These are phyloP conservation scores for Vespertilio murinus DNA, from an alignment of 2,797 vertebrate species.

Conservation along the genomic window DNA sequence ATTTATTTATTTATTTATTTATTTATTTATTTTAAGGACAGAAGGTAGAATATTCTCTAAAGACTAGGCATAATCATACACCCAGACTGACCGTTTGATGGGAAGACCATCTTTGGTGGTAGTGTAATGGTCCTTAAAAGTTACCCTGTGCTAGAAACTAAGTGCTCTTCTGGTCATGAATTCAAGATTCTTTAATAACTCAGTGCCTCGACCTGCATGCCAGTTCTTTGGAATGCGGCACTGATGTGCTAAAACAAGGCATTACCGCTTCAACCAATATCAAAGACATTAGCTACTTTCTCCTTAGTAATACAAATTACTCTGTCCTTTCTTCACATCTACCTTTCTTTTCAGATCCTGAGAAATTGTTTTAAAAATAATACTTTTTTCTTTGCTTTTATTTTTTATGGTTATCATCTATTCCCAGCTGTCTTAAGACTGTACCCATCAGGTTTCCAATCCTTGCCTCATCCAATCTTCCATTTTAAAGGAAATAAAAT, in stretches of 20 bases:
- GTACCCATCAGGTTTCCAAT: not conserved
- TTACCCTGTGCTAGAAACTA: not conserved
- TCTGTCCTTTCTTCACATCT: not conserved
- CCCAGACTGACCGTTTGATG: not conserved
- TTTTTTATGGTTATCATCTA: not conserved
- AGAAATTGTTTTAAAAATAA: not conserved
- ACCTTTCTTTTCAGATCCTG: not conserved
- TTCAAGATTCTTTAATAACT: not conserved
- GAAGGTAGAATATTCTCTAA: not conserved
- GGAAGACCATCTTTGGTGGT: not conserved
- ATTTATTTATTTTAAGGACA: not conserved
- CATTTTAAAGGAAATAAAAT: not conserved
- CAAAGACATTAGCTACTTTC: not conserved
- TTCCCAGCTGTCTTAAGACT: not conserved
- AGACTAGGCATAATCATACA: not conserved
- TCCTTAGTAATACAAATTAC: not conserved
- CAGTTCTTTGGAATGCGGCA: not conserved
- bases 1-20: too few relatives aligned
- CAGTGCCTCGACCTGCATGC: fast-evolving
- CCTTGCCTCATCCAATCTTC: not conserved
- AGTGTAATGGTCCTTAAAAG: not conserved
- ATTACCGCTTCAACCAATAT: not conserved
- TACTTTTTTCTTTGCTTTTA: not conserved
- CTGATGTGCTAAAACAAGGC: not conserved
- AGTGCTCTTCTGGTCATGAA: not conserved